Evolutionary conservation across 2,888 invertebrate species (phyloP).

Genomic region (Gibbula magus): DNA sequence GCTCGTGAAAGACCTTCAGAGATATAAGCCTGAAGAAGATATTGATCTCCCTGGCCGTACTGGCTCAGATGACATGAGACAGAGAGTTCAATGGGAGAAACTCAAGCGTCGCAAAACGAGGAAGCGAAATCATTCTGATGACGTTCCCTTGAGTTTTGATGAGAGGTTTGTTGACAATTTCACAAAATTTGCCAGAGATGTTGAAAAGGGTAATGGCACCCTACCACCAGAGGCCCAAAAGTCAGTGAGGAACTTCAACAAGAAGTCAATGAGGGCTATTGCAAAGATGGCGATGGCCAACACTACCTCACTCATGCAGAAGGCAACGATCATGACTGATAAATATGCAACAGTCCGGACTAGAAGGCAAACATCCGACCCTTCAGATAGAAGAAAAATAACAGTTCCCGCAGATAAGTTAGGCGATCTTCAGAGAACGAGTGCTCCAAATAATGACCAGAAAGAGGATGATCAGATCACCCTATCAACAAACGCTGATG

Average conservation of each 20-base stretch:
- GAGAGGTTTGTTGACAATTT: conserved; percentile 11
- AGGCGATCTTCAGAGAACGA: too few species aligned
- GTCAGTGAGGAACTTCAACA: neutral
- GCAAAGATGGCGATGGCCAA: neutral
- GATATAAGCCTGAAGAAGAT: neutral
- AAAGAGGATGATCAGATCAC: too few species aligned
- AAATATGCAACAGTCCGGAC: neutral
- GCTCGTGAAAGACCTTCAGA: conserved; percentile 1
- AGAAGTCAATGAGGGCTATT: neutral
- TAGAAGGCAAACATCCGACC: too few species aligned
- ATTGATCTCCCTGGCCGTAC: neutral
- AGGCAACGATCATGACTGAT: neutral
- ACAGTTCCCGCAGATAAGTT: too few species aligned
- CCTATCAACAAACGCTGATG: too few species aligned
- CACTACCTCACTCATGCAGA: neutral
- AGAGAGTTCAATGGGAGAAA: neutral
- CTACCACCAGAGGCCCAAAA: neutral
- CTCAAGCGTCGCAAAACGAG: neutral
- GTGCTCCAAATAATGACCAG: too few species aligned
- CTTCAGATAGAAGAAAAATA: too few species aligned
- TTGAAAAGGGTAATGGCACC: neutral
- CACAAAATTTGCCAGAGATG: neutral
- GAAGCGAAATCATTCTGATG: neutral
- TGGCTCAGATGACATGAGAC: neutral
- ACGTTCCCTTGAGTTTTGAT: neutral